Evolutionary conservation across 2,888 invertebrate species (phyloP).

Genomic region (Incurvaria masculella): DNA sequence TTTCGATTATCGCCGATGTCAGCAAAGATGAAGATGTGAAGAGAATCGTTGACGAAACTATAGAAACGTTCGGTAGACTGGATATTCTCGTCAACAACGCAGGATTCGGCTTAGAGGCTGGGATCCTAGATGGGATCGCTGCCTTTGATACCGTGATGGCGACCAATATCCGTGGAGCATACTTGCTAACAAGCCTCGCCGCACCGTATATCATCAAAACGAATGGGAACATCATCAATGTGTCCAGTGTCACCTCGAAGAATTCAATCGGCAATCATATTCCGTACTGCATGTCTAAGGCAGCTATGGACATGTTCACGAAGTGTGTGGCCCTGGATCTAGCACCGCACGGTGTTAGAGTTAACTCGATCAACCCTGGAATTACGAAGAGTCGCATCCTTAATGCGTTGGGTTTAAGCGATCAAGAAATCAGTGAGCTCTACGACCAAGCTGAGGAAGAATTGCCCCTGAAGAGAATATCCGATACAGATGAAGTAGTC

Average conservation of each 20-base stretch:
- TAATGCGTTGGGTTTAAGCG: conserved; percentile 67
- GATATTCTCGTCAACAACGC: conserved; percentile 85
- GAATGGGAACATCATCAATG: conserved; percentile 86
- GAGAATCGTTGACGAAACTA: conserved; percentile 61
- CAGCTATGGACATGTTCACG: conserved; percentile 87
- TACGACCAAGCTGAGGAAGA: no score
- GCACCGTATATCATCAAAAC: conserved; percentile 75
- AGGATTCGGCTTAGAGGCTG: conserved; percentile 71
- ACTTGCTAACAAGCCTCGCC: conserved; percentile 75
- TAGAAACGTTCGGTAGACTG: conserved; percentile 64
- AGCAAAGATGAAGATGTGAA: conserved; percentile 65
- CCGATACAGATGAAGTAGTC: no score
- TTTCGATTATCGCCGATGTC: conserved; percentile 62
- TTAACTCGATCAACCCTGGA: conserved; percentile 91
- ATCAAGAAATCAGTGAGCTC: no score
- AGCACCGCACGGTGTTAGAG: conserved; percentile 67
- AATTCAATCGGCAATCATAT: conserved; percentile 68
- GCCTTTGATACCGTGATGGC: conserved; percentile 83
- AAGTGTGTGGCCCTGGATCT: conserved; percentile 75
- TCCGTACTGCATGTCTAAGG: conserved; percentile 89
- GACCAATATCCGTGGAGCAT: conserved; percentile 75
- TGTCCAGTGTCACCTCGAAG: conserved; percentile 86
- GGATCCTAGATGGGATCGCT: conserved; percentile 76
- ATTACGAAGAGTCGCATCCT: conserved; percentile 78
- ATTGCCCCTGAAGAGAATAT: no score